These are phyloP conservation scores for Philaethria dido DNA, from an alignment of 2,888 invertebrate species.

Conservation along the genomic window DNA sequence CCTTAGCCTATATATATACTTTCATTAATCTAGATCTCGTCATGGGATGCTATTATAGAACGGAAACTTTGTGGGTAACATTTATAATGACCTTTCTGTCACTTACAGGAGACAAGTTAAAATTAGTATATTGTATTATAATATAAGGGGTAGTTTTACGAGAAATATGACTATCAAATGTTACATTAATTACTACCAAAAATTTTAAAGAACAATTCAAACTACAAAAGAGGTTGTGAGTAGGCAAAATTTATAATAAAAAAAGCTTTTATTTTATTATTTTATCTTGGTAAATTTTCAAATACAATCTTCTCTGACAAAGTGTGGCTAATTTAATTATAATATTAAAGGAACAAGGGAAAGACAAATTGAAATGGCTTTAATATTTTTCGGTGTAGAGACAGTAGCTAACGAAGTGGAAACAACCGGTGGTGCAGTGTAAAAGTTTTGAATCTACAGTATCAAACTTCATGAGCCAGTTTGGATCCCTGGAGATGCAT, in stretches of 20 bases:
- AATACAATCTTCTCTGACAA: slow-evolving; percentile 4
- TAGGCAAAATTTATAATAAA: background rate
- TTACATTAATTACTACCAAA: background rate
- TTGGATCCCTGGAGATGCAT: slow-evolving; percentile 22
- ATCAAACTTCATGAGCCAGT: slow-evolving; percentile 10
- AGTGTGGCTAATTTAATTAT: slow-evolving; percentile 14
- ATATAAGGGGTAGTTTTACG: too few relatives aligned
- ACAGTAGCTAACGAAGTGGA: slow-evolving; percentile 23
- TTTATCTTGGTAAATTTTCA: slow-evolving; percentile 10
- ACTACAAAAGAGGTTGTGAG: background rate
- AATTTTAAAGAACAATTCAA: background rate
- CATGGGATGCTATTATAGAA: slow-evolving; percentile 1
- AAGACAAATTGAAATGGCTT: slow-evolving; percentile 19
- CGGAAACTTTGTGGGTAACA: background rate
- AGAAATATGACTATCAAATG: background rate
- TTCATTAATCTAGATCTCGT: slow-evolving; percentile 1
- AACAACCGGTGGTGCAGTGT: slow-evolving; percentile 21
- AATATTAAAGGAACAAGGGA: slow-evolving; percentile 15
- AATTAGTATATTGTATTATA: background rate
- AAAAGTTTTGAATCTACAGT: slow-evolving; percentile 15
- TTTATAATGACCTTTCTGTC: slow-evolving; percentile 7
- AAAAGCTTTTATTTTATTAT: background rate
- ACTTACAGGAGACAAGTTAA: background rate
- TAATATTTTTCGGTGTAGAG: slow-evolving; percentile 9
- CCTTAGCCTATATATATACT: background rate